phyloP scores from a whole-genome alignment of 64 coral and sea anemone species.

The Platygyra sinensis region DNA sequence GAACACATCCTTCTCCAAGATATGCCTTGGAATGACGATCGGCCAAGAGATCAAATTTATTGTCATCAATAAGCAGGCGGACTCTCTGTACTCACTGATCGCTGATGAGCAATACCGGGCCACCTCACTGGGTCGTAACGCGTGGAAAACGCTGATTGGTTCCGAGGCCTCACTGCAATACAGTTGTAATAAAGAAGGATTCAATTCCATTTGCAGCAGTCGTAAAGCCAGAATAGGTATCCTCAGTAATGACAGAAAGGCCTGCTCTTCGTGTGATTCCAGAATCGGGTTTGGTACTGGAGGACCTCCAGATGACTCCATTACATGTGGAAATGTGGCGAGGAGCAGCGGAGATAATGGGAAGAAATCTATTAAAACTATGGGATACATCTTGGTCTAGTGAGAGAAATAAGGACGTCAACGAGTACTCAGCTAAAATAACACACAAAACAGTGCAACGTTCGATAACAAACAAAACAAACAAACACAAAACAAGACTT shows the following conservation, averaged over 20 bases:
- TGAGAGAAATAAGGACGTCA: neutral
- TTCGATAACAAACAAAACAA: neutral
- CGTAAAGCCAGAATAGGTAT: constrained; percentile 36
- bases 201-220: neutral
- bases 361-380: neutral
- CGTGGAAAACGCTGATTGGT: constrained; percentile 10
- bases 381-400: constrained; percentile 52
- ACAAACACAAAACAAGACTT: neutral
- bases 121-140: neutral
- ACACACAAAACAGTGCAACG: too few species aligned
- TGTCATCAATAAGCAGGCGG: neutral
- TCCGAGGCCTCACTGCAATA: neutral
- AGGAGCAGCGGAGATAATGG: neutral
- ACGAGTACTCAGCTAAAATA: neutral
- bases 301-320: neutral
- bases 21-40: constrained; percentile 22
- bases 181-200: neutral
- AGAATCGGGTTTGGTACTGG: constrained; percentile 44
- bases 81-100: constrained; percentile 27
- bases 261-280: constrained; percentile 6
- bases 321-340: constrained; percentile 20
- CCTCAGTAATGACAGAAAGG: constrained; percentile 16
- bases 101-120: constrained; percentile 35
- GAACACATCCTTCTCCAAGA: constrained; percentile 13
- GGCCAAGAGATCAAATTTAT: constrained; percentile 7